phyloP scores from a whole-genome alignment of 1,140 invertebrate genomes.

The Neodiprion fabricii region DNA sequence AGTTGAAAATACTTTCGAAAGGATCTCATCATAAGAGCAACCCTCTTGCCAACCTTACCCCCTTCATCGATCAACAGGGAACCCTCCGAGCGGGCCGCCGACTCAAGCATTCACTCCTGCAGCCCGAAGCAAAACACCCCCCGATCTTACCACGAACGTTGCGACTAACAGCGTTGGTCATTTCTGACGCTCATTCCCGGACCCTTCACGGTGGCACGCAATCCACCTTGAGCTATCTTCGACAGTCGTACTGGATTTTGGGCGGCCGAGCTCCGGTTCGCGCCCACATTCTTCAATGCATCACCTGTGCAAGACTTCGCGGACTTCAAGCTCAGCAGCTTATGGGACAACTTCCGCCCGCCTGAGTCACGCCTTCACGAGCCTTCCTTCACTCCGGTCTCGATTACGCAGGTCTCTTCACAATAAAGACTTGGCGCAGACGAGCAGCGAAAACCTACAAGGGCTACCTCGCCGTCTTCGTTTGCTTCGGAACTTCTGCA shows the following conservation, averaged over 20 bases:
- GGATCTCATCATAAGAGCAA: not conserved
- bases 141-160: slow-evolving; percentile 31
- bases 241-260: slow-evolving; percentile 37
- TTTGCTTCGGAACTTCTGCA: not conserved
- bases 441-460: not conserved
- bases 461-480: not conserved
- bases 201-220: slow-evolving; percentile 39
- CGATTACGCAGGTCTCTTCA: no score
- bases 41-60: not conserved
- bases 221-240: slow-evolving; percentile 29
- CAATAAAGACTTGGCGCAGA: no score
- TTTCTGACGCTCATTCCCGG: slow-evolving; percentile 36
- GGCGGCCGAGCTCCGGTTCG: slow-evolving; percentile 20
- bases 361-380: slow-evolving; percentile 33
- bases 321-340: slow-evolving; percentile 20
- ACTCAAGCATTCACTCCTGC: slow-evolving; percentile 2
- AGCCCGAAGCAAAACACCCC: slow-evolving; percentile 27
- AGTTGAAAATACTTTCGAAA: not conserved
- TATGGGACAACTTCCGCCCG: slow-evolving; percentile 42
- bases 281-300: slow-evolving; percentile 27
- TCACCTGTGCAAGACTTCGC: slow-evolving; percentile 23
- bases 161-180: slow-evolving; percentile 31
- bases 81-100: slow-evolving; percentile 14
- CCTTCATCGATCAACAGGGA: slow-evolving; percentile 13
- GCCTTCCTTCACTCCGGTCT: slow-evolving; percentile 29